A percentile compares a stretch with the other conserved stretches of the same genome.
phyloP scores from a whole-genome alignment of 2,888 invertebrate genomes.

The Drosophila percnosoma region DNA sequence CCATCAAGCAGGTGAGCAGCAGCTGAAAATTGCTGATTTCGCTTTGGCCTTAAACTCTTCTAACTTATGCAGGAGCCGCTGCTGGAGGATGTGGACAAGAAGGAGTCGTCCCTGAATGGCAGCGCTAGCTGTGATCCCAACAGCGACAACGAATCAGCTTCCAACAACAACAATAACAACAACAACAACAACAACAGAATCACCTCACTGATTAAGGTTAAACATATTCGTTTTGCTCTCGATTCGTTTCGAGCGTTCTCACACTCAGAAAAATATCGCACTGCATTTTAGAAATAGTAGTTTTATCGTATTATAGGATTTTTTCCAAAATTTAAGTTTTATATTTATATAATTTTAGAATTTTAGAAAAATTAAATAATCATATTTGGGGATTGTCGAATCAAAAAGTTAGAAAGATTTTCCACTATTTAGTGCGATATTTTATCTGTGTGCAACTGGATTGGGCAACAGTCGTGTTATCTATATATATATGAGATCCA shows the following conservation, averaged over 20 bases:
- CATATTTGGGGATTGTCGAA: too few relatives aligned
- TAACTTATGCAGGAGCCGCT: conserved; percentile 72
- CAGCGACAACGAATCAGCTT: conserved; percentile 83
- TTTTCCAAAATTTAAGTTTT: not conserved
- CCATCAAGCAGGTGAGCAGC: conserved; percentile 90
- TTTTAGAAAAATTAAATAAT: not conserved
- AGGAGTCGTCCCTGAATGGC: conserved; percentile 78
- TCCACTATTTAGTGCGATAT: not conserved
- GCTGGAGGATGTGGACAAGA: conserved; percentile 66
- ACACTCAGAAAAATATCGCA: not conserved
- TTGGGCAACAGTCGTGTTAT: not conserved
- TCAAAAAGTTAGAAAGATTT: not conserved
- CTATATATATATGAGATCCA: not conserved
- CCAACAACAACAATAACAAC: conserved; percentile 85
- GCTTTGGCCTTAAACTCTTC: too few relatives aligned
- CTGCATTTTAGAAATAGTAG: not conserved
- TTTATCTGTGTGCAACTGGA: not conserved
- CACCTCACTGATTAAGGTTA: conserved; percentile 91
- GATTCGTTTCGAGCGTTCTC: not conserved
- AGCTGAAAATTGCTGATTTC: not conserved
- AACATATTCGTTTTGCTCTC: not conserved
- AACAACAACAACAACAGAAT: conserved; percentile 86
- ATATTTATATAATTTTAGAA: not conserved
- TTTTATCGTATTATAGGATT: too few relatives aligned
- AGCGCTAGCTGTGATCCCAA: conserved; percentile 57